A percentile compares a stretch with the other conserved stretches of the same genome.
These are phyloP conservation scores for Ligdia adustata DNA, from an alignment of 2,888 invertebrate genomes.

Conservation along the genomic window DNA sequence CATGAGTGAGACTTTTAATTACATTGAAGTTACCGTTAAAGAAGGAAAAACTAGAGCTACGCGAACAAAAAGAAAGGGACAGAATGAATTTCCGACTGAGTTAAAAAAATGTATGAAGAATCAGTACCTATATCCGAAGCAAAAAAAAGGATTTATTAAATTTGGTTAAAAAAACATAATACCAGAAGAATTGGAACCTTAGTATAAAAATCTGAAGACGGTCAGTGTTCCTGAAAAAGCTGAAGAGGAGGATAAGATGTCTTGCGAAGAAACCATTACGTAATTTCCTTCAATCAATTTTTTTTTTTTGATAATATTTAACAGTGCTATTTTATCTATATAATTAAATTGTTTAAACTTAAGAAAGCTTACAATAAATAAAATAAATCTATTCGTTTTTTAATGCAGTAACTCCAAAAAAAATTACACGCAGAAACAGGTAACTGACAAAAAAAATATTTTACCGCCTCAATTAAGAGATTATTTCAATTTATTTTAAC, in stretches of 20 bases:
- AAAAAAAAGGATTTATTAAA: too few species aligned
- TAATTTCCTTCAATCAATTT: neutral
- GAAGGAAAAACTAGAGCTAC: neutral
- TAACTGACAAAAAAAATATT: too few species aligned
- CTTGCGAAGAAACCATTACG: neutral
- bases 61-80: neutral
- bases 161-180: neutral
- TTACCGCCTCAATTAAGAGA: too few species aligned
- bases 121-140: too few species aligned
- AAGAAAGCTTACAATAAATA: slow-evolving; percentile 1
- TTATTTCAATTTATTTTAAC: too few species aligned
- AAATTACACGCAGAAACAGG: too few species aligned
- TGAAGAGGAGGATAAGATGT: neutral
- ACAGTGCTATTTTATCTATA: neutral
- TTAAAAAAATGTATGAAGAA: too few species aligned
- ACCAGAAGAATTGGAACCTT: neutral
- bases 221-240: neutral
- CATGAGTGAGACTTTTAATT: slow-evolving; percentile 1
- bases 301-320: neutral
- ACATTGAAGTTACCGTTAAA: neutral
- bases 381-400: neutral
- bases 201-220: neutral
- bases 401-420: too few species aligned
- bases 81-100: too few species aligned
- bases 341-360: slow-evolving; percentile 1